These are phyloP conservation scores for Lagenorhynchus albirostris DNA, from an alignment of 2,113 vertebrate species.

Conservation along the genomic window DNA sequence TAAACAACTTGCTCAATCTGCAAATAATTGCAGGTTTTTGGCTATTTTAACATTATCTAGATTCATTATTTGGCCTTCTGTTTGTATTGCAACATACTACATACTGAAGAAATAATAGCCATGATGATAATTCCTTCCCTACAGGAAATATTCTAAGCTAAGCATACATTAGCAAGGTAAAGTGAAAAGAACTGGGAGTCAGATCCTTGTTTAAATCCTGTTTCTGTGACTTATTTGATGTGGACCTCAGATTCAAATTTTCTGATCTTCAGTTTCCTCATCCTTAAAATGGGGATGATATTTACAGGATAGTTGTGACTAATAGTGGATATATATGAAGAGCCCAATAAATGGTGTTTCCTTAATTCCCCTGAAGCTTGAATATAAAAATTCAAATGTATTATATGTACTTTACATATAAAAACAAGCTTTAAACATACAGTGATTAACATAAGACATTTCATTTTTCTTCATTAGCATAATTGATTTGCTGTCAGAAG, in stretches of 20 bases:
- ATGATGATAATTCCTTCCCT: not conserved
- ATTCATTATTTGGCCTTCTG: conserved; percentile 15
- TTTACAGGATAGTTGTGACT: not conserved
- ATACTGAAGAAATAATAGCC: not conserved
- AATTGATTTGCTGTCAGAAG: conserved; percentile 18
- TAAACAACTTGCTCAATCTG: not conserved
- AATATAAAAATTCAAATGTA: not conserved
- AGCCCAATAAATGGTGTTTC: not conserved
- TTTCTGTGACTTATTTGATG: not conserved
- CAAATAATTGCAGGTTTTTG: not conserved
- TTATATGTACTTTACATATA: not conserved
- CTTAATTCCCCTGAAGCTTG: not conserved
- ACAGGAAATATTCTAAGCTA: conserved; percentile 25
- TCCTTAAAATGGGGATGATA: not conserved
- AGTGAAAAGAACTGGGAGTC: not conserved
- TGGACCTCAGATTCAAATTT: not conserved
- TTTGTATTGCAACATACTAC: not conserved
- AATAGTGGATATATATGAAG: not conserved
- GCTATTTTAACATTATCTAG: not conserved
- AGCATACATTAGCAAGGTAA: not conserved
- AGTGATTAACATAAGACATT: not conserved
- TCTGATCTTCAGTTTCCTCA: not conserved
- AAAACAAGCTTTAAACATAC: not conserved
- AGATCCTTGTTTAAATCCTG: conserved; percentile 14
- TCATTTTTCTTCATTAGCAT: not conserved